Evolutionary conservation across 2,113 vertebrate species (phyloP).

Genomic region (Carassius carassius): DNA sequence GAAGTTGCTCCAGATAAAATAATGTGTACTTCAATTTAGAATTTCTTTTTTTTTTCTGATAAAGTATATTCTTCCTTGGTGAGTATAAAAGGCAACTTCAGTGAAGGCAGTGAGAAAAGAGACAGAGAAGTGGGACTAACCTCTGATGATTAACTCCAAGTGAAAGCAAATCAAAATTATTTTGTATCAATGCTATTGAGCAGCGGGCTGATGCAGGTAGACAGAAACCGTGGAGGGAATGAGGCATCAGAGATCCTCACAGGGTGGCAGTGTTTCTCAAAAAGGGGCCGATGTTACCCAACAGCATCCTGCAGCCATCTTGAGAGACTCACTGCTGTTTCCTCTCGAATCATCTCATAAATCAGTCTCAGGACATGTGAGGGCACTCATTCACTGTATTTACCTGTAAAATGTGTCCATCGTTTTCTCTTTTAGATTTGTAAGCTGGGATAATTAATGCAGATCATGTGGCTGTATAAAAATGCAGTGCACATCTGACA

Average conservation of each 20-base stretch:
- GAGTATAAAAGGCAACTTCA: neutral
- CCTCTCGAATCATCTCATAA: neutral
- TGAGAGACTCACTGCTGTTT: constrained; percentile 1
- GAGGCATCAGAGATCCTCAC: constrained; percentile 18
- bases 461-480: neutral
- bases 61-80: neutral
- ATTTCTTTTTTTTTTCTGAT: neutral
- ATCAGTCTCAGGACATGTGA: neutral
- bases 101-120: neutral
- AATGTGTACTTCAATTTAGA: neutral
- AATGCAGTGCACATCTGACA: neutral
- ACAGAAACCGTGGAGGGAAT: constrained; percentile 26
- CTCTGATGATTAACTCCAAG: constrained; percentile 37
- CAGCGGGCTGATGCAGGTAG: constrained; percentile 14
- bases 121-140: constrained; percentile 1
- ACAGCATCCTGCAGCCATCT: constrained; percentile 27
- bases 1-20: neutral
- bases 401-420: neutral
- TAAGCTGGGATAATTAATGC: neutral
- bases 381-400: neutral
- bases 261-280: neutral
- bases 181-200: constrained; percentile 36
- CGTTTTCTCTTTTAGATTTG: neutral
- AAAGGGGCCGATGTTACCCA: neutral
- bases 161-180: constrained; percentile 43